Conservation (phyloP, 2,113 vertebrate species). For the Alouatta palliata region DNA sequence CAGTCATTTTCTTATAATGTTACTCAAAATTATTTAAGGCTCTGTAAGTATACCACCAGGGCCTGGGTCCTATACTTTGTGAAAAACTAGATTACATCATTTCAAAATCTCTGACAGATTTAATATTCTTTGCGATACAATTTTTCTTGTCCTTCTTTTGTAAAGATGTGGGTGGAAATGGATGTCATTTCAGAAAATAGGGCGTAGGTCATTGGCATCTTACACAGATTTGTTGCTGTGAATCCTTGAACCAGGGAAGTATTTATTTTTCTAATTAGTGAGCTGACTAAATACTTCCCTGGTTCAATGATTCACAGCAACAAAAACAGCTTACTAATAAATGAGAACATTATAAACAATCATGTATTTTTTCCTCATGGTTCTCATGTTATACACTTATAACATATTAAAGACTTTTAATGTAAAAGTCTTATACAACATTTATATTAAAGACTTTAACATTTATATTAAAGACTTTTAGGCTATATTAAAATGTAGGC, state of each 20-base stretch:
- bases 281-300: no score
- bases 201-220: not conserved
- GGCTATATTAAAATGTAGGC: not conserved
- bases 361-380: not conserved
- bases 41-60: not conserved
- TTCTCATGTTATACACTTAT: not conserved
- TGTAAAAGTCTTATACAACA: not conserved
- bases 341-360: not conserved
- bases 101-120: not conserved
- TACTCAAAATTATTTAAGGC: not conserved
- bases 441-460: not conserved
- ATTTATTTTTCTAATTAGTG: slow-evolving; percentile 51
- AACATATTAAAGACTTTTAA: not conserved
- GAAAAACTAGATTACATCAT: not conserved
- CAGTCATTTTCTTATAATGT: slow-evolving; percentile 1
- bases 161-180: not conserved
- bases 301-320: no score
- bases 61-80: not conserved
- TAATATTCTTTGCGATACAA: not conserved
- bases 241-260: not conserved
- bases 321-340: not conserved
- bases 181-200: slow-evolving; percentile 27
- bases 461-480: not conserved
- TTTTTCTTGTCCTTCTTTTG: not conserved
- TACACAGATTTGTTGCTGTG: not conserved